Evolutionary conservation across 2,797 vertebrate genomes (phyloP), one percentile per base, ranked within the genome.

Genomic region (Tauraco hartlaubi): DNA sequence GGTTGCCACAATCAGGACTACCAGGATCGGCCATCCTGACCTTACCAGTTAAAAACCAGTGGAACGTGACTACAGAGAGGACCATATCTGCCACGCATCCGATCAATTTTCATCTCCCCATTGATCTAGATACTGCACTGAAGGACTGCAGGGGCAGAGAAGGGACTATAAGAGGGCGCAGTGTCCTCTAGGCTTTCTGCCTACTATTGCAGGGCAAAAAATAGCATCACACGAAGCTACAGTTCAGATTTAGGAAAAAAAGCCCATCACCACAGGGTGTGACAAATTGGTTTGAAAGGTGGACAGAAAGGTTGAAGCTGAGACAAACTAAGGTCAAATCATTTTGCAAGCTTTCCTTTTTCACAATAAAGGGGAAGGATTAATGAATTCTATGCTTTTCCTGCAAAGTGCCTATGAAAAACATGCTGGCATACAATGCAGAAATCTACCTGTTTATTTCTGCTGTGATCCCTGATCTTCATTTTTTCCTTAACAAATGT

Each of bases 1-100:
- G 72, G 96, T 96, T 96, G 88, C 93, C 91, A 92, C 78, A 83
- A 95, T 11, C 39, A 3, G 21, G 85, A 52, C 54, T 76, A 35
- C 55, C 64, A 82, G 87, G 86, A 84, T 12, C 1, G 2, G 86
- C 15, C 41, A 63, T 5, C 55, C 77, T 74, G 52, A 72, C 48
- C 37, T 86, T 10, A 20, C 46, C 2, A 0, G 35, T 31, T 82
- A n/a, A 84, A 88, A 72, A 28, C 2, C 22, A 9, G 62, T 1
- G 11, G 22, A 83, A 73, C 0, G 0, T 4, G 17, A 46, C 41
- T 39, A 16, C 12, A 41, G 35, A 55, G 25, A 67, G 15, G 9
- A 76, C 56, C 4, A 1, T 55, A 18, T 33, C 72, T 61, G 83
- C 44, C 80, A 51, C 3, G 0, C 8, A 35, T 11, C 17, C 3